Evolutionary conservation across 1,140 invertebrate genomes (phyloP).

Genomic region (Pseudobourletiella spinata): DNA sequence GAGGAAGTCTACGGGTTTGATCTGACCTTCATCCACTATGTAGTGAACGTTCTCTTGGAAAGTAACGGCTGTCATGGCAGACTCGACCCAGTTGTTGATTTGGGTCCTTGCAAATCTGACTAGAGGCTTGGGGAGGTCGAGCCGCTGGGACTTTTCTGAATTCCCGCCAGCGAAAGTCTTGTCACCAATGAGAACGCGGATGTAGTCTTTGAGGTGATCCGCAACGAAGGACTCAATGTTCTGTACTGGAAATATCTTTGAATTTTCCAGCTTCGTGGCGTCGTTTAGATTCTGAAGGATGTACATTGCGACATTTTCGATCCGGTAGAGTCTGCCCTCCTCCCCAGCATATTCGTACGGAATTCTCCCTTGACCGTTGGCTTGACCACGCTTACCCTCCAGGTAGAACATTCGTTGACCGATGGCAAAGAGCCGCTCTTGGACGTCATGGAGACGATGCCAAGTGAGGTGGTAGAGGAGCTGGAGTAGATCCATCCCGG

Average conservation of each 20-base stretch:
- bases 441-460: slow-evolving; percentile 7
- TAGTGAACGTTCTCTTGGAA: slow-evolving; percentile 22
- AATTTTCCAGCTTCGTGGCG: background rate
- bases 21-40: slow-evolving; percentile 11
- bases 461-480: slow-evolving; percentile 18
- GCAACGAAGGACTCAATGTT: slow-evolving; percentile 9
- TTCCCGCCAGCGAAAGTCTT: background rate
- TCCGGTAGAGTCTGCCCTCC: background rate
- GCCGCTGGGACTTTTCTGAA: background rate
- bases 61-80: background rate
- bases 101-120: slow-evolving; percentile 1
- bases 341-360: background rate
- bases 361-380: no score
- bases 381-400: background rate
- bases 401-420: background rate
- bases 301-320: background rate
- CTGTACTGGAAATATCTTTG: background rate
- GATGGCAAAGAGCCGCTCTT: background rate
- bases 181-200: background rate
- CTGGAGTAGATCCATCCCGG: slow-evolving; percentile 19
- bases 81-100: slow-evolving; percentile 16
- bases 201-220: slow-evolving; percentile 3
- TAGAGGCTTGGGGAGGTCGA: slow-evolving; percentile 8
- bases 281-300: background rate
- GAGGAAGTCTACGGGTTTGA: slow-evolving; percentile 9